Evolutionary conservation across 2,113 vertebrate species (phyloP).

Genomic region (Eulemur rufifrons): DNA sequence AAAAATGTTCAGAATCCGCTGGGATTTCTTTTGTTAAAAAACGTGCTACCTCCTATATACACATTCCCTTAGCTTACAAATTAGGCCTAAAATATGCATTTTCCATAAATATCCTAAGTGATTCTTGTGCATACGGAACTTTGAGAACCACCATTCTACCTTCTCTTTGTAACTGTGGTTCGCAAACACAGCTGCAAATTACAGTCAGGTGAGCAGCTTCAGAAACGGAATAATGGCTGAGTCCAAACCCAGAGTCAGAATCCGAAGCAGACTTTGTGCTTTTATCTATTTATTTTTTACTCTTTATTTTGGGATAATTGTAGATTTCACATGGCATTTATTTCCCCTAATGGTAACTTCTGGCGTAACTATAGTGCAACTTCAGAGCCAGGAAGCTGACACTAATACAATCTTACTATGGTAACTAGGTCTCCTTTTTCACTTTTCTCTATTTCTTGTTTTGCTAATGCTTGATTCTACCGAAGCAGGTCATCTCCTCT

Average conservation of each 20-base stretch:
- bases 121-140: background rate
- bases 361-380: background rate
- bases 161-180: background rate
- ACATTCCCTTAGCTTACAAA: constrained; percentile 1
- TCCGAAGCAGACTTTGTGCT: background rate
- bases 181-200: background rate
- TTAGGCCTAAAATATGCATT: background rate
- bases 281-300: background rate
- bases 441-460: background rate
- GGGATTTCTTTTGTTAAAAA: background rate
- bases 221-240: background rate
- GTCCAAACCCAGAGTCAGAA: background rate
- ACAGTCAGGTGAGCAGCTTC: background rate
- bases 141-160: background rate
- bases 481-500: background rate
- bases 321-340: background rate
- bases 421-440: background rate
- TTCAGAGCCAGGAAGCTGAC: background rate
- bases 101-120: background rate
- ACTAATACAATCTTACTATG: background rate
- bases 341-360: background rate
- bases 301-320: background rate
- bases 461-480: background rate
- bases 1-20: background rate
- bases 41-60: too few species aligned